Evolutionary conservation across 2,113 vertebrate genomes (phyloP), one percentile per base, ranked within the genome.

Genomic region (Trogon surrucura): DNA sequence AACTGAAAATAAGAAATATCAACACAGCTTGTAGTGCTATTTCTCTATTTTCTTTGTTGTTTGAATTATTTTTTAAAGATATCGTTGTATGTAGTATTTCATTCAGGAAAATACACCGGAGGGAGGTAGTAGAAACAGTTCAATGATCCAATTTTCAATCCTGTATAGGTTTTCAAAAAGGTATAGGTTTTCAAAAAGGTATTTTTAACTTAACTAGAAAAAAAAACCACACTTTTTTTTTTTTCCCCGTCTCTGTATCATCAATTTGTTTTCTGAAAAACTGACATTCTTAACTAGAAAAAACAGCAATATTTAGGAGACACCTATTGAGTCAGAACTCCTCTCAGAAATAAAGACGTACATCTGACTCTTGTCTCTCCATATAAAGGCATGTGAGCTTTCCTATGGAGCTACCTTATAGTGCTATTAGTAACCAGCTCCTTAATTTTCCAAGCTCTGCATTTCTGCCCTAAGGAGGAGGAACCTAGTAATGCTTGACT

Each of bases 161-260:
- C 20, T 15, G 7, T 22, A 11, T 54, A 50, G 38, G 2, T 88
- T 86, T 82, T 73, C 11, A 80, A 6, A 6, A 58, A 53, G 13
- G 0, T 5, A 75, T 54, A 50, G 38, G 2, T 88, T 86, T 82
- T 73, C 11, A 80, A 6, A 6, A 58, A 53, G 13, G 0, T 5
- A 75, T 54, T 87, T 82, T 44, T 36, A 65, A 38, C 11, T 82
- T 64, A 87, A 32, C 13, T 58, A 27, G 30, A 9, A 17, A 41
- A 38, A 47, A 60, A 25, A 8, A 9, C 41, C 41, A 41, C 41
- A 5, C 6, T 1, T 0, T 3, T 20, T 60, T 2, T 85, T 83
- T 53, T 36, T 2, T 16, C 73, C 54, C 22, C 60, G 4, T 67
- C 16, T 79, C 14, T 77, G 4, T 61, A 25, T 56, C 18, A 27